Base-by-base conservation (phyloP, 2,113 vertebrate species). In the Poeciliopsis turrubarensis region DNA sequence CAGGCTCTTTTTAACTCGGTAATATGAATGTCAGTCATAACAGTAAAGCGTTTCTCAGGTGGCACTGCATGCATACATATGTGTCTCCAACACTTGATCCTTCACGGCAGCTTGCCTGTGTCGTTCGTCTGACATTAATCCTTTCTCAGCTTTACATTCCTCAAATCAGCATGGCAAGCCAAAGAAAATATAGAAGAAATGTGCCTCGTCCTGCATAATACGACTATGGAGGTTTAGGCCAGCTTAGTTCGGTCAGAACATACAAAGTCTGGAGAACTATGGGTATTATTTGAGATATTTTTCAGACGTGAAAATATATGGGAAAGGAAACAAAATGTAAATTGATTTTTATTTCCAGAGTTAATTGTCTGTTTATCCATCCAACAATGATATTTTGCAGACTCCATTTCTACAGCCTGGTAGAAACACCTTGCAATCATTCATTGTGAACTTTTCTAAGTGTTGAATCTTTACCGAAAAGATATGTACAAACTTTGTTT, bases 51-150 rank as follows among this genome's bases (percentile, higher is more conserved):
- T 76, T 32, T 3, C 7, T 77, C 32, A 22, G 39, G 29, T 60
- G 70, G 15, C 13, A 32, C 26, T 26, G 8, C 15, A 54, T 71
- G 31, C 29, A 61, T 68, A 26, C 66, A 75, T 41, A 37, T 0
- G 31, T 54, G 68, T 78, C 70, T 70, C 70, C 34, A 75, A 74
- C 68, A 37, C 68, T 72, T 81, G 63, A 75, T 76, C 71, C 66
- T 73, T 82, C 62, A 74, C 63, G 73, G 73, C 62, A 77, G 78
- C 72, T 83, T 73, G 37, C 67, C 67, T 69, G 54, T 64, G 34
- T 47, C 22, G 25, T 77, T 61, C 77, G 26, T 70, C n/a, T 75
- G 76, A 77, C 76, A 80, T 85, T 81, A 73, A 78, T 89, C 83
- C 78, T 68, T 37, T 47, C 10, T 47, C 27, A 34, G 37, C 19